phyloP scores from a whole-genome alignment of 2,888 invertebrate genomes.

The Macaria notata region DNA sequence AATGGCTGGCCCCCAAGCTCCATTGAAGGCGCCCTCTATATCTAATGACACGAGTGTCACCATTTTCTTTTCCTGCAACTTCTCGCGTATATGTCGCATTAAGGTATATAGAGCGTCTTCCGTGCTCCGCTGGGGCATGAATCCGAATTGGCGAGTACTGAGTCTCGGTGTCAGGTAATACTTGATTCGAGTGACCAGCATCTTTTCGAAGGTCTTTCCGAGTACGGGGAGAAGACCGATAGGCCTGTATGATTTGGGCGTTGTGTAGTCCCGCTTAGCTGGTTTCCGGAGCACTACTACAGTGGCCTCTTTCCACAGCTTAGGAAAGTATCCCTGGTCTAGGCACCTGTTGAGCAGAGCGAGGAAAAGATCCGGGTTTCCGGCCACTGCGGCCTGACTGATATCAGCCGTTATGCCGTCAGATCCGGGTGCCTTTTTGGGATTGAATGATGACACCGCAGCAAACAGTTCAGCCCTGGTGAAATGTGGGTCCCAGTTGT shows the following conservation, averaged over 20 bases:
- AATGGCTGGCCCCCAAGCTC: not conserved
- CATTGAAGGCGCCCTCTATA: conserved; percentile 40
- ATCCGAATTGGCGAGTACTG: conserved; percentile 25
- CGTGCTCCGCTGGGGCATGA: conserved; percentile 28
- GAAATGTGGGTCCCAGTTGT: conserved; percentile 22
- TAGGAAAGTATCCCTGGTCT: too few species aligned
- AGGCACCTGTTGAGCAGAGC: too few species aligned
- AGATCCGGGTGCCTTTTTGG: conserved; percentile 5
- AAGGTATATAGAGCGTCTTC: conserved; percentile 31
- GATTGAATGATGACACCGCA: not conserved
- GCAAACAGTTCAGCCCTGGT: conserved; percentile 14
- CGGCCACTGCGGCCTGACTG: not conserved
- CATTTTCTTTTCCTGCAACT: conserved; percentile 15
- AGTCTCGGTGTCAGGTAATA: conserved; percentile 22
- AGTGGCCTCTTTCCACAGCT: too few species aligned
- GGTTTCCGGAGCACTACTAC: too few species aligned
- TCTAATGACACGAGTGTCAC: conserved; percentile 28
- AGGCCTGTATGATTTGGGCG: too few species aligned
- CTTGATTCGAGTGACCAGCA: conserved; percentile 20
- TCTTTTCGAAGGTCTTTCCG: conserved; percentile 23
- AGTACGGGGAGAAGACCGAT: conserved; percentile 10
- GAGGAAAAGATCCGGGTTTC: too few species aligned
- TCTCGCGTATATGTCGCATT: conserved; percentile 1
- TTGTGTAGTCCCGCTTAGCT: too few species aligned
- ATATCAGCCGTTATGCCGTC: conserved; percentile 7